Evolutionary conservation across 1,140 invertebrate species (phyloP), one percentile per base, ranked within the genome.

Genomic region (Harlomillsia oculata): DNA sequence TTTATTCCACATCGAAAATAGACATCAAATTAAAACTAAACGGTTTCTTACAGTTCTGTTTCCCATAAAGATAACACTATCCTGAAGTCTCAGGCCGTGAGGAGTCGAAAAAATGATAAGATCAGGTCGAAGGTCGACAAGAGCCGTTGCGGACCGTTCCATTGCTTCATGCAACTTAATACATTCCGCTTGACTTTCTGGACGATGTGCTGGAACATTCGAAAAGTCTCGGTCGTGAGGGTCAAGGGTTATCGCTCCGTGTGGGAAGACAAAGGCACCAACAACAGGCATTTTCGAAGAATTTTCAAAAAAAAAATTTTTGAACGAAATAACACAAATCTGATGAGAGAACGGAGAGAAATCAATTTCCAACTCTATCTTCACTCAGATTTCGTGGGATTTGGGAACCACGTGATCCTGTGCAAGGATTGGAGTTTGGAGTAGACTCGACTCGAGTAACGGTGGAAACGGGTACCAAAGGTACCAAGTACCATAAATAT

Each of bases 241-340:
- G 20, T 62, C 56, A 9, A 62, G 36, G 5, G 60, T 62, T 13
- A 62, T 59, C 23, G 55, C 25, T 6, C 60, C 60, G 43, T 62
- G 60, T n/a, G 60, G 60, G 23, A 62, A 59, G 5, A 54, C 23
- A 40, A 45, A 62, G 21, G 43, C 43, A 29, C 60, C 60, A n/a
- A 62, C 60, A 23, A 62, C 32, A 16, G 50, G 50, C 26, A 44
- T 45, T 25, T 20, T 43, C 20, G n/a, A n/a, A n/a, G n/a, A n/a
- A n/a, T n/a, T n/a, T n/a, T n/a, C n/a, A n/a, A n/a, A n/a, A n/a
- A n/a, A n/a, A n/a, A n/a, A n/a, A n/a, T n/a, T n/a, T n/a, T n/a
- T n/a, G n/a, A n/a, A n/a, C n/a, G n/a, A n/a, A n/a, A n/a, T n/a
- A n/a, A n/a, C n/a, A n/a, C n/a, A n/a, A n/a, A n/a, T n/a, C n/a